Base-by-base conservation (phyloP, 2,113 vertebrate genomes). In the Copsychus sechellarum region DNA sequence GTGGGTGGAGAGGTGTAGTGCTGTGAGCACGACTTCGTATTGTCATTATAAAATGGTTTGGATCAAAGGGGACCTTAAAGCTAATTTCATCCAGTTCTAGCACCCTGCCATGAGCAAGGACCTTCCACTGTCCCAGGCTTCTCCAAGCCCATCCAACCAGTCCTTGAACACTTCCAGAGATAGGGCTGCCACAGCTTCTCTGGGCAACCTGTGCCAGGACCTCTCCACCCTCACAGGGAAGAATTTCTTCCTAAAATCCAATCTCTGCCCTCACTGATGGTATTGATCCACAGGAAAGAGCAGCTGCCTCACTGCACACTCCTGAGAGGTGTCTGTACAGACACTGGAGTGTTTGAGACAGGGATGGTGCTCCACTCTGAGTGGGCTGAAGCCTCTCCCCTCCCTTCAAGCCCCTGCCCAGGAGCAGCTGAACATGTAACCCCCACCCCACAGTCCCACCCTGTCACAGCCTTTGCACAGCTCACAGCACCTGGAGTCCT, bases 21-120 rank as follows among this genome's bases (percentile, higher is more conserved):
- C 77, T 5, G 8, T 1, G 45, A 81, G n/a, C 69, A 60, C 0
- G 0, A 26, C 21, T 54, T 47, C 47, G 48, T 0, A 23, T 31
- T 54, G 31, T 16, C 47, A 62, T 28, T 34, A 16, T 11, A 4
- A 58, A 66, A 53, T 11, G 16, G 33, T 31, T 31, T 61, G 38
- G 6, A 25, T 22, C 6, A 9, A 58, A 76, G 47, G 34, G 26
- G 62, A 82, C 14, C 12, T 42, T 34, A 69, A 34, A 54, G 21
- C 47, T 61, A 12, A 47, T 42, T 61, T 70, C 18, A 38, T 33
- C 18, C 21, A 11, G 8, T 34, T 33, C 54, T 21, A 67, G 3
- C 1, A 0, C 6, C 24, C 54, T 76, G 29, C 40, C 47, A 34
- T 6, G 16, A 1, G n/a, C 61, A 67, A 8, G n/a, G n/a, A 82